phyloP scores from a whole-genome alignment of 2,113 vertebrate genomes.

The Corythoichthys intestinalis region DNA sequence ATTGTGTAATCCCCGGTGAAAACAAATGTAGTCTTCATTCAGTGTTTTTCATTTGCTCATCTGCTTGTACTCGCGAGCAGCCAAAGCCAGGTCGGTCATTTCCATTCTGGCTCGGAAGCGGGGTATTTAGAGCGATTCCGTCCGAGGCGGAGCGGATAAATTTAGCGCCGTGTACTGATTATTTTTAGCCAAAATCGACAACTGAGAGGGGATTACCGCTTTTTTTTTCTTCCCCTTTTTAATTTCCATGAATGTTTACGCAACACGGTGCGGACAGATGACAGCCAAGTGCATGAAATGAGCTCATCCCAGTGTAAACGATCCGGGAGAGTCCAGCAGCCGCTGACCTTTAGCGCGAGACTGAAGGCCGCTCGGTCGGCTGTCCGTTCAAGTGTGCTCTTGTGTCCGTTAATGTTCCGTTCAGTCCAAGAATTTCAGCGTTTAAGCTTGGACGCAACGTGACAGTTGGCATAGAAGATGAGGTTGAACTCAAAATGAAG shows the following conservation, averaged over 20 bases:
- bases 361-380: slow-evolving; percentile 20
- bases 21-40: slow-evolving; percentile 35
- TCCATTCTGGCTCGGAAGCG: slow-evolving; percentile 50
- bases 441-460: background rate
- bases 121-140: slow-evolving; percentile 53
- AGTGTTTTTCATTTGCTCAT: slow-evolving; percentile 31
- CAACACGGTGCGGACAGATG: slow-evolving; percentile 14
- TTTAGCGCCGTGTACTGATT: slow-evolving; percentile 45
- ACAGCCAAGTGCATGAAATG: slow-evolving; percentile 1
- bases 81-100: slow-evolving; percentile 55
- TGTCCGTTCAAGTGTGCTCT: slow-evolving; percentile 14
- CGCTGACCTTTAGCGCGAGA: slow-evolving; percentile 40
- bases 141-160: slow-evolving; percentile 46
- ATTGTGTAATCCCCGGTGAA: slow-evolving; percentile 54
- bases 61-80: slow-evolving; percentile 25
- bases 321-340: background rate
- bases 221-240: background rate
- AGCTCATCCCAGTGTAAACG: background rate
- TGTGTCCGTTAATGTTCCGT: background rate
- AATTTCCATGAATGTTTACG: slow-evolving; percentile 28
- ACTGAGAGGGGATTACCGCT: slow-evolving; percentile 44
- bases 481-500: background rate
- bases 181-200: slow-evolving; percentile 51
- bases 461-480: background rate
- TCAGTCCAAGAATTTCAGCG: background rate